These are phyloP conservation scores for Hydropsyche betteni DNA, from an alignment of 2,888 invertebrate genomes.

Conservation along the genomic window DNA sequence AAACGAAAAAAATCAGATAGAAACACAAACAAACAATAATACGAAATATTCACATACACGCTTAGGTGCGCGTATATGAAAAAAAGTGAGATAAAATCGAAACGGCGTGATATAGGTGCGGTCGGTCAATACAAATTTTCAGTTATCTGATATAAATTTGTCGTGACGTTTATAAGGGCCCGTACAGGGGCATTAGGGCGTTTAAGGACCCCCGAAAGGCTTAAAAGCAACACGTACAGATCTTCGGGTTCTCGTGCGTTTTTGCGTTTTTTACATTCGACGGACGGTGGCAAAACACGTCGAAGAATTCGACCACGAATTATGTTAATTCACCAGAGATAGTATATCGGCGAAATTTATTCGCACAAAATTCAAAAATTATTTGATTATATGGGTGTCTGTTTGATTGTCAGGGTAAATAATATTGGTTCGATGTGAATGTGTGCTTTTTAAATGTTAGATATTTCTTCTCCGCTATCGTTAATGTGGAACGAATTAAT, in stretches of 20 bases:
- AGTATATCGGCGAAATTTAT: conserved; percentile 19
- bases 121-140: conserved; percentile 50
- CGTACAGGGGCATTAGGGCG: conserved; percentile 48
- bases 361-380: not conserved
- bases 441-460: too few relatives aligned
- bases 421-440: too few relatives aligned
- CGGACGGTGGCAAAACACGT: conserved; percentile 30
- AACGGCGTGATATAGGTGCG: conserved; percentile 49
- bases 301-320: conserved; percentile 32
- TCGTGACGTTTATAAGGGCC: conserved; percentile 50
- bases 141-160: conserved; percentile 52
- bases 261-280: not conserved
- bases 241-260: conserved; percentile 3
- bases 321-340: conserved; percentile 18
- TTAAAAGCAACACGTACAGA: conserved; percentile 33
- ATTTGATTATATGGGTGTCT: too few relatives aligned
- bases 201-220: conserved; percentile 42
- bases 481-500: too few relatives aligned
- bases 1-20: not conserved
- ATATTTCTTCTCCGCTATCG: too few relatives aligned
- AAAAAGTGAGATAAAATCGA: conserved; percentile 34
- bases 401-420: too few relatives aligned
- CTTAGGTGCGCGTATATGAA: not conserved
- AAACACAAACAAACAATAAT: conserved; percentile 14
- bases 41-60: not conserved